Conservation (phyloP, 1,140 invertebrate species). For the Zaprionus gabonicus region DNA sequence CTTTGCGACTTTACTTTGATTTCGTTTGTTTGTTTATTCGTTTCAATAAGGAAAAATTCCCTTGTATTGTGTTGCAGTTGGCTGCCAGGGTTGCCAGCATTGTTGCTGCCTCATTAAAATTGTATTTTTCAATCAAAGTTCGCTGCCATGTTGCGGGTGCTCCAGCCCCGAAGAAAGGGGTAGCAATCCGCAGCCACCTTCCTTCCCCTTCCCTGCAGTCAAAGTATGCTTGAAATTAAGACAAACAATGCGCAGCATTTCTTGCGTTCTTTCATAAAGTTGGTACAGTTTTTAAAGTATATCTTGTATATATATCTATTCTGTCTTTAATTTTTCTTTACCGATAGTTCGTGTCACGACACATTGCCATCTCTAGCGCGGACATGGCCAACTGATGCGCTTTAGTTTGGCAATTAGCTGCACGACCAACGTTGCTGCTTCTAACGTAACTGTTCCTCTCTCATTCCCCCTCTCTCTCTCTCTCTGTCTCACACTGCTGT, state of each 20-base stretch:
- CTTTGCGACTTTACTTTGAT: conserved; percentile 56
- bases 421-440: not conserved
- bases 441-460: not conserved
- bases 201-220: not conserved
- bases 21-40: conserved; percentile 59
- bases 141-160: conserved; percentile 12
- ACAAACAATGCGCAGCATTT: not conserved
- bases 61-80: conserved; percentile 50
- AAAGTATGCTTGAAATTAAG: conserved; percentile 10
- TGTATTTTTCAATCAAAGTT: conserved; percentile 83
- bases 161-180: conserved; percentile 8
- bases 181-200: not conserved
- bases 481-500: not conserved
- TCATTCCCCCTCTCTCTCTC: not conserved
- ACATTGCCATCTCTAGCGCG: not conserved
- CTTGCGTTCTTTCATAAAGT: not conserved
- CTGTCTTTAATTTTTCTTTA: not conserved
- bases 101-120: conserved; percentile 73
- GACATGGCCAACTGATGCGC: not conserved
- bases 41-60: conserved; percentile 45
- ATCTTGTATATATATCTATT: not conserved
- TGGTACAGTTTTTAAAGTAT: not conserved
- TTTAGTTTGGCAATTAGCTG: not conserved
- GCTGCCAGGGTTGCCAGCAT: conserved; percentile 31
- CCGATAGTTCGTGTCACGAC: not conserved